Evolutionary conservation across 2,113 vertebrate genomes (phyloP).

Genomic region (Cinclus cinclus): DNA sequence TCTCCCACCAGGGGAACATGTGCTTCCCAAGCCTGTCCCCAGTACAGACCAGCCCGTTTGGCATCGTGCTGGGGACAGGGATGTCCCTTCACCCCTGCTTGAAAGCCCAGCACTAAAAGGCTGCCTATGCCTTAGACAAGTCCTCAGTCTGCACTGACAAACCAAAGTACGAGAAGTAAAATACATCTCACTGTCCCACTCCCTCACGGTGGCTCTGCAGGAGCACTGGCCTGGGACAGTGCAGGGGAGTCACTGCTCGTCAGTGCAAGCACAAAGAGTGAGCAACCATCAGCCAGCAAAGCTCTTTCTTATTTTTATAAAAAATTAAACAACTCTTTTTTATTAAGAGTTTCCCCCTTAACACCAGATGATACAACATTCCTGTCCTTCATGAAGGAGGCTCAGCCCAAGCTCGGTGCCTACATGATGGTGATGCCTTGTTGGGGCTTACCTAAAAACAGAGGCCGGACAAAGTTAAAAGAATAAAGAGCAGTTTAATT

Average conservation of each 20-base stretch:
- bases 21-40: background rate
- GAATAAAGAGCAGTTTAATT: background rate
- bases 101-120: background rate
- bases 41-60: background rate
- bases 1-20: background rate
- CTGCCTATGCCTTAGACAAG: rapidly evolving
- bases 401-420: background rate
- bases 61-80: too few species aligned
- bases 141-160: background rate
- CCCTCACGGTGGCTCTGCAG: rapidly evolving
- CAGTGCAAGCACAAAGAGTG: rapidly evolving
- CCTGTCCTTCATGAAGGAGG: rapidly evolving
- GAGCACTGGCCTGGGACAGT: rapidly evolving
- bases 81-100: rapidly evolving
- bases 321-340: too few species aligned
- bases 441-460: background rate
- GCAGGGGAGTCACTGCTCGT: rapidly evolving
- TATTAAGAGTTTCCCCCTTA: too few species aligned
- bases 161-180: rapidly evolving
- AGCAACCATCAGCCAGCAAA: rapidly evolving
- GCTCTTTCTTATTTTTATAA: background rate
- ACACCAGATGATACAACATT: background rate
- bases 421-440: rapidly evolving
- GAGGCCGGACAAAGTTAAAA: background rate
- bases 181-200: rapidly evolving